These are phyloP conservation scores for Phthorimaea operculella DNA, from an alignment of 1,140 invertebrate genomes.

Conservation along the genomic window DNA sequence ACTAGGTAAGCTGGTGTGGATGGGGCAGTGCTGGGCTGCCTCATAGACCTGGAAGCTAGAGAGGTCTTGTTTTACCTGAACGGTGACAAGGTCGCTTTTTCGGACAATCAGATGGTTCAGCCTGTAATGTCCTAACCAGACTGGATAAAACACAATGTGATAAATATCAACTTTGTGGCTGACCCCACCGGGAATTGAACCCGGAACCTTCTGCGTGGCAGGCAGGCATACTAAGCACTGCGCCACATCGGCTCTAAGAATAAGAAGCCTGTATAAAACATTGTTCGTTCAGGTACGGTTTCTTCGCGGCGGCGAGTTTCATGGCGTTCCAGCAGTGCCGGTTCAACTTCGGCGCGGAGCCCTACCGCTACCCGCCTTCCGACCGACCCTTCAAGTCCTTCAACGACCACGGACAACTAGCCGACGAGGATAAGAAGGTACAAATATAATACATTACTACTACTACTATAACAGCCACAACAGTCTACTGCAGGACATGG, in stretches of 20 bases:
- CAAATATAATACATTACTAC: too few relatives aligned
- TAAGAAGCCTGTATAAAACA: too few relatives aligned
- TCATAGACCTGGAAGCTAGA: conserved; percentile 79
- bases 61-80: conserved; percentile 88
- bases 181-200: too few relatives aligned
- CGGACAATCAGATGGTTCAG: too few relatives aligned
- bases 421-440: conserved; percentile 76
- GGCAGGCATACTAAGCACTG: too few relatives aligned
- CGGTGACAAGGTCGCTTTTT: conserved; percentile 77
- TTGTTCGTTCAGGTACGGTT: conserved; percentile 74
- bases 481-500: too few relatives aligned
- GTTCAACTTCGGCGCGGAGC: conserved; percentile 91
- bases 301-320: conserved; percentile 94
- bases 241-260: too few relatives aligned
- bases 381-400: conserved; percentile 77
- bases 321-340: conserved; percentile 96
- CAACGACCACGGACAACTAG: conserved; percentile 80
- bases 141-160: too few relatives aligned
- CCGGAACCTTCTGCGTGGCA: too few relatives aligned
- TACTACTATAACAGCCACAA: too few relatives aligned
- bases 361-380: conserved; percentile 83
- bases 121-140: too few relatives aligned
- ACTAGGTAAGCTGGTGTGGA: conserved; percentile 82
- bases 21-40: conserved; percentile 88
- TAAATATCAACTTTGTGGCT: too few relatives aligned